Percentiles rank a stretch among this genome's conserved stretches.
Evolutionary conservation across 2,797 vertebrate species (phyloP).

Genomic region (Neostethus bicornis): DNA sequence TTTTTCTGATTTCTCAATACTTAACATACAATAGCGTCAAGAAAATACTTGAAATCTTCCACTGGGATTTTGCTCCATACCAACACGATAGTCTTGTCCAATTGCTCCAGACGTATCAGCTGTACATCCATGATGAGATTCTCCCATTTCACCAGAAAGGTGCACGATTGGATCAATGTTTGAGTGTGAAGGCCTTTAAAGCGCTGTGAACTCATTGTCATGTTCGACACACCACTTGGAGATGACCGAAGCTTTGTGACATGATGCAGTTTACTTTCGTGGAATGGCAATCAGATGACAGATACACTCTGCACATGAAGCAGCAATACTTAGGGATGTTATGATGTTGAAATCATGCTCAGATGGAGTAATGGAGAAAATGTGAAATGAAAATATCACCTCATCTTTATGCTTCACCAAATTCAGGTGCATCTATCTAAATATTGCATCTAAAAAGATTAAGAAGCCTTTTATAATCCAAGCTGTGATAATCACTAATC

Average conservation of each 20-base stretch:
- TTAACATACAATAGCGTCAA: neutral
- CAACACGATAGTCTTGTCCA: constrained; percentile 52
- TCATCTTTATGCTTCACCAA: neutral
- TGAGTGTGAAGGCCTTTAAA: constrained; percentile 33
- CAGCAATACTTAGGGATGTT: too few relatives aligned
- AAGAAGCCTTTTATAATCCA: neutral
- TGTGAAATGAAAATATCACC: too few relatives aligned
- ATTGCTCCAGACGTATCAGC: constrained; percentile 56
- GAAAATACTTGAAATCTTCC: neutral
- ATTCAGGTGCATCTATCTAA: constrained; percentile 22
- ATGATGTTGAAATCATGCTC: too few relatives aligned
- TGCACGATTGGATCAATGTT: constrained; percentile 33
- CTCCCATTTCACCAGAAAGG: constrained; percentile 45
- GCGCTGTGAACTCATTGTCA: constrained; percentile 6
- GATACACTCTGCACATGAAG: constrained; percentile 1
- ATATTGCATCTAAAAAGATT: too few relatives aligned
- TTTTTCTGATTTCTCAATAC: too few relatives aligned
- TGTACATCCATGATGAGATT: constrained; percentile 56
- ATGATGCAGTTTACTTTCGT: constrained; percentile 41
- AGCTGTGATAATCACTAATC: neutral
- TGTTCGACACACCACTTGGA: constrained; percentile 22
- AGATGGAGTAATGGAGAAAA: too few relatives aligned
- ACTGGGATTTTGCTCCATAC: constrained; percentile 10
- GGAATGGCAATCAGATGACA: constrained; percentile 55
- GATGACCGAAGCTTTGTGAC: constrained; percentile 17